Evolutionary conservation across 2,888 invertebrate genomes (phyloP).

Genomic region (Cantharis rustica): DNA sequence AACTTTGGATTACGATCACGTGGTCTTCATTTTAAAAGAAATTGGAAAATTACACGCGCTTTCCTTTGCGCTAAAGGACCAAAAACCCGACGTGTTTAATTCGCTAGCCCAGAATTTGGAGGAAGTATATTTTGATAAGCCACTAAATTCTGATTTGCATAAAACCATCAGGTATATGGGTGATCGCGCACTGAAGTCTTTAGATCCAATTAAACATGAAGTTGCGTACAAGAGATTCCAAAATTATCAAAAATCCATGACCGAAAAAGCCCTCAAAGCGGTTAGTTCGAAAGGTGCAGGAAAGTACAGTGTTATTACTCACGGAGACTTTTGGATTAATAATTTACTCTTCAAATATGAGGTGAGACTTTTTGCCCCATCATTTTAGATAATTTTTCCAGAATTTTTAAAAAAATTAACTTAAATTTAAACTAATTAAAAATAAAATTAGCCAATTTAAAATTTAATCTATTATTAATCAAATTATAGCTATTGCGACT

Average conservation of each 20-base stretch:
- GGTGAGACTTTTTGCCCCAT: not conserved
- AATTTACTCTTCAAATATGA: constrained; percentile 21
- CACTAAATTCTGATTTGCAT: not conserved
- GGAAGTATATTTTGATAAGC: not conserved
- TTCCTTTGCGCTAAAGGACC: constrained; percentile 1
- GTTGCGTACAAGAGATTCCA: not conserved
- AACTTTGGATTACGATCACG: not conserved
- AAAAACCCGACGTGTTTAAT: not conserved
- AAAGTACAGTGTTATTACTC: constrained; percentile 6
- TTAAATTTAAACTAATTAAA: no score
- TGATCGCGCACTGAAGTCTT: not conserved
- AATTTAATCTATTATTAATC: no score
- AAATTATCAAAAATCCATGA: not conserved
- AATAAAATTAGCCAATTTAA: no score
- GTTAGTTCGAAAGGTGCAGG: not conserved
- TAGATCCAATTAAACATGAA: not conserved
- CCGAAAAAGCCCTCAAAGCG: not conserved
- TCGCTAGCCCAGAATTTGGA: not conserved
- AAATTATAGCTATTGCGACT: no score
- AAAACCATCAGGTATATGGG: not conserved
- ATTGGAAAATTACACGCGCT: constrained; percentile 5
- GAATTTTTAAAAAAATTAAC: no score
- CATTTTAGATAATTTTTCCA: no score
- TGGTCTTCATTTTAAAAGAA: constrained; percentile 1
- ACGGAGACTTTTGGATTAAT: constrained; percentile 17